Conservation (phyloP, 1,140 invertebrate species). For the Drosophila jambulina region DNA sequence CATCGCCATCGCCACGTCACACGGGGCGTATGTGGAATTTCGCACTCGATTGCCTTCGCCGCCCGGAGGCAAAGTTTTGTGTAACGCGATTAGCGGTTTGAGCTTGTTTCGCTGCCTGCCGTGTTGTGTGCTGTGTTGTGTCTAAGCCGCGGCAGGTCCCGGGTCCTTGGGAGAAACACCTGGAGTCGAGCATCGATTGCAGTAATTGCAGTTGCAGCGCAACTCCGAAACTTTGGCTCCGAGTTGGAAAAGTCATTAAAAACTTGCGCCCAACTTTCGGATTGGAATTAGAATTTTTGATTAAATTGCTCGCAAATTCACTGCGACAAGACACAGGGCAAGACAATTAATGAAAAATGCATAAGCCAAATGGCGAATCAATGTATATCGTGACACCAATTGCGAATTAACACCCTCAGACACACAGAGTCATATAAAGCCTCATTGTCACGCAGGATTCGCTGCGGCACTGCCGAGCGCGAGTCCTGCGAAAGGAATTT, state of each 20-base stretch:
- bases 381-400: constrained; percentile 84
- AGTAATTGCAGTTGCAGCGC: constrained; percentile 64
- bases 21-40: constrained; percentile 78
- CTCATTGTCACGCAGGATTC: constrained; percentile 65
- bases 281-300: constrained; percentile 74
- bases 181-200: constrained; percentile 39
- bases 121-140: constrained; percentile 54
- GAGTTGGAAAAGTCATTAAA: constrained; percentile 80
- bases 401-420: constrained; percentile 56
- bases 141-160: constrained; percentile 45
- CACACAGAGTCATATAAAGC: constrained; percentile 19
- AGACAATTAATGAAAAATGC: constrained; percentile 83
- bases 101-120: constrained; percentile 62
- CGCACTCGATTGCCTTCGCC: constrained; percentile 71
- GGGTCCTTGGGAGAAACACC: constrained; percentile 19
- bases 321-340: constrained; percentile 45
- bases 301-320: constrained; percentile 67
- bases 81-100: constrained; percentile 82
- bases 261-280: constrained; percentile 70
- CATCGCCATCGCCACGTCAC: constrained; percentile 60
- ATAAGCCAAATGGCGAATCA: constrained; percentile 76
- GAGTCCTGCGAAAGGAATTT: constrained; percentile 47
- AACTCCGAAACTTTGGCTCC: constrained; percentile 44
- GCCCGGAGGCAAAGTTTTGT: constrained; percentile 67
- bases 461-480: constrained; percentile 16